phyloP scores from a whole-genome alignment of 2,888 invertebrate genomes.

The Watsonalla binaria region DNA sequence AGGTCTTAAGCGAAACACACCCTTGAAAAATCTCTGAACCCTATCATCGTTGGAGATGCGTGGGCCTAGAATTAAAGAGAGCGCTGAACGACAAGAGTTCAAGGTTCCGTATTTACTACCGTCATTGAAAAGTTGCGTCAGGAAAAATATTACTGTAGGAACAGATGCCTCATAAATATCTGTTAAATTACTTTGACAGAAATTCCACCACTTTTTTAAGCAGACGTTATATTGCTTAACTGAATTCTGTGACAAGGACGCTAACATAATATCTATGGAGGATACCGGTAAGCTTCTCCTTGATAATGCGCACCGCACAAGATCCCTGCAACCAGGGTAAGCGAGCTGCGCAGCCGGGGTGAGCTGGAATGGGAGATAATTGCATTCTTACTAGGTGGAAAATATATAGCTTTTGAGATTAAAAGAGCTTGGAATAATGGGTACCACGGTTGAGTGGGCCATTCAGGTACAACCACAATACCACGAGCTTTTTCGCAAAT shows the following conservation, averaged over 20 bases:
- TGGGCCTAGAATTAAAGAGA: too few relatives aligned
- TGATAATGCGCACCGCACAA: conserved; percentile 12
- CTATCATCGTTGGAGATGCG: conserved; percentile 4
- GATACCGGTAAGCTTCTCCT: conserved; percentile 1
- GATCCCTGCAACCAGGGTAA: conserved; percentile 15
- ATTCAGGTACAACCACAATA: conserved; percentile 17
- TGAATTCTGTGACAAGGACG: conserved; percentile 11
- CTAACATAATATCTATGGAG: conserved; percentile 10
- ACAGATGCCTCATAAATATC: conserved; percentile 4
- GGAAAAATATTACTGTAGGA: conserved; percentile 2
- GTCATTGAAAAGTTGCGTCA: conserved; percentile 4
- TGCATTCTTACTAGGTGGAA: neutral
- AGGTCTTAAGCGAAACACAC: conserved; percentile 5
- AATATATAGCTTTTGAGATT: neutral
- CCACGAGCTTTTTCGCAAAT: conserved; percentile 16
- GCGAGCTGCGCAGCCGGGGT: conserved; percentile 4
- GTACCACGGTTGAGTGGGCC: conserved; percentile 22
- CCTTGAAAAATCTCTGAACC: conserved; percentile 10
- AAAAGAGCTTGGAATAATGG: conserved; percentile 10
- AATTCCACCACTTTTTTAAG: conserved; percentile 9
- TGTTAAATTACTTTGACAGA: conserved; percentile 4
- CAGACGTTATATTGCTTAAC: conserved; percentile 9
- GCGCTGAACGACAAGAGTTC: too few relatives aligned
- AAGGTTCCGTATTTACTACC: conserved; percentile 2
- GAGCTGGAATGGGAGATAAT: conserved; percentile 7